These are phyloP conservation scores for Notodonta ziczac DNA, from an alignment of 2,888 invertebrate species.

Conservation along the genomic window DNA sequence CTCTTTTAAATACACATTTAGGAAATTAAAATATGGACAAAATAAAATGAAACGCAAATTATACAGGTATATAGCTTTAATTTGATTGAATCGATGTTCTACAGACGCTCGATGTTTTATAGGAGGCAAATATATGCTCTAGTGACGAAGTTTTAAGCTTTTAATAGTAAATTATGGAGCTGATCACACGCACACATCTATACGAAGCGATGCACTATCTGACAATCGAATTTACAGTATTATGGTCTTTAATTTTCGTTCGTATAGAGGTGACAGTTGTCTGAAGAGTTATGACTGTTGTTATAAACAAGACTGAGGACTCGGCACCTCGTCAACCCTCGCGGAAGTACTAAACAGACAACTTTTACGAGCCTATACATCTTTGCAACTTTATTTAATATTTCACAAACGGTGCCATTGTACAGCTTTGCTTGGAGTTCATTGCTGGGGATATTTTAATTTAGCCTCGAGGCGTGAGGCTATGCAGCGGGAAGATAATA, in stretches of 20 bases:
- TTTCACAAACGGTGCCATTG: slow-evolving; percentile 43
- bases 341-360: slow-evolving; percentile 47
- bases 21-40: no score
- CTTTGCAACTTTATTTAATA: slow-evolving; percentile 44
- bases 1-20: no score
- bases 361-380: slow-evolving; percentile 48
- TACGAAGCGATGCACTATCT: slow-evolving; percentile 19
- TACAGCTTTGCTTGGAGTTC: slow-evolving; percentile 47
- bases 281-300: slow-evolving; percentile 27
- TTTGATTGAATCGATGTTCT: slow-evolving; percentile 30
- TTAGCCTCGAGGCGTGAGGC: slow-evolving; percentile 56
- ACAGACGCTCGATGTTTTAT: slow-evolving; percentile 24
- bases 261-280: slow-evolving; percentile 34
- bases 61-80: background rate
- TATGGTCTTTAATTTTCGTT: slow-evolving; percentile 23
- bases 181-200: slow-evolving; percentile 5
- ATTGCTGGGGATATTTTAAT: slow-evolving; percentile 64
- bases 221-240: slow-evolving; percentile 9
- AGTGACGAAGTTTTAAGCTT: slow-evolving; percentile 25
- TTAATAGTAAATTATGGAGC: slow-evolving; percentile 23
- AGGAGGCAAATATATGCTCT: slow-evolving; percentile 21
- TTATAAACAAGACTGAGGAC: slow-evolving; percentile 12
- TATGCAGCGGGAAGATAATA: slow-evolving; percentile 66
- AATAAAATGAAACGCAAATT: background rate
- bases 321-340: slow-evolving; percentile 24